These are phyloP conservation scores for Spheniscus humboldti DNA, from an alignment of 2,797 vertebrate species.

Conservation along the genomic window DNA sequence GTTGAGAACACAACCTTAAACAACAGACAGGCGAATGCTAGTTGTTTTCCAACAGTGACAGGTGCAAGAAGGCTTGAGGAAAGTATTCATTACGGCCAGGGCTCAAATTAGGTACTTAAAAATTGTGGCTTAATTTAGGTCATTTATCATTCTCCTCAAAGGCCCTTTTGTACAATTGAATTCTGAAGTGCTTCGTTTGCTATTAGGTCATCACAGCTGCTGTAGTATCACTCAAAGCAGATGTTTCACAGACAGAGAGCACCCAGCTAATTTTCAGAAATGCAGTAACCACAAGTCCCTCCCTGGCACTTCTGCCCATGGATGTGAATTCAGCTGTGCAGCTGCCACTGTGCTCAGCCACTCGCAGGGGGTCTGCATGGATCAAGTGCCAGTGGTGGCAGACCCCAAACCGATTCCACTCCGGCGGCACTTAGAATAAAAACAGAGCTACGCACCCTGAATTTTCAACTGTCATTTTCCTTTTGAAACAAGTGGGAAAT, in stretches of 20 bases:
- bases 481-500: neutral
- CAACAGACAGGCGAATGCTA: slow-evolving; percentile 23
- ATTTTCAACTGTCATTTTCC: neutral
- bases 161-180: slow-evolving; percentile 71
- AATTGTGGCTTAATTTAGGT: slow-evolving; percentile 75
- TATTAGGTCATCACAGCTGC: slow-evolving; percentile 77
- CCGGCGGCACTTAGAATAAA: neutral
- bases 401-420: neutral
- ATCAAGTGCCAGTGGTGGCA: slow-evolving; percentile 36
- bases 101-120: slow-evolving; percentile 74
- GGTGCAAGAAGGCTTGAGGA: slow-evolving; percentile 74
- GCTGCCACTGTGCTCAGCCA: slow-evolving; percentile 22
- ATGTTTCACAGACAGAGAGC: slow-evolving; percentile 69
- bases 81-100: slow-evolving; percentile 73
- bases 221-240: slow-evolving; percentile 72
- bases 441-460: neutral
- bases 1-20: slow-evolving; percentile 37
- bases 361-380: neutral
- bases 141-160: slow-evolving; percentile 77
- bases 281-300: slow-evolving; percentile 19
- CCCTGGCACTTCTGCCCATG: slow-evolving; percentile 51
- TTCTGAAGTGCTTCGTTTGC: slow-evolving; percentile 72
- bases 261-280: slow-evolving; percentile 57
- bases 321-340: slow-evolving; percentile 32
- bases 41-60: slow-evolving; percentile 67